Conservation (phyloP, 2,888 invertebrate species). For the Metalampra italica region DNA sequence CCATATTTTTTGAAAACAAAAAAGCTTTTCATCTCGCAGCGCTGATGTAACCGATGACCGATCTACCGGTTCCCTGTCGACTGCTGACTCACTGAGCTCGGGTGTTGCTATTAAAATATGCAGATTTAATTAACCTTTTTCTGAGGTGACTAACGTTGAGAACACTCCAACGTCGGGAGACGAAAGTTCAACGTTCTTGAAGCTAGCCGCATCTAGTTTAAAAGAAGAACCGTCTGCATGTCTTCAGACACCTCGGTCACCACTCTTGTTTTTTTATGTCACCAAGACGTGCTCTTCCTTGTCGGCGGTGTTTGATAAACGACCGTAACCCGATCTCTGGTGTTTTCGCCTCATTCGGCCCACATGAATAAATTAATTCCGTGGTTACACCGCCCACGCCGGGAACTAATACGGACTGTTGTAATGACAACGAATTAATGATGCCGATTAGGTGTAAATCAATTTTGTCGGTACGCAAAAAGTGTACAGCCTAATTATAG, state of each 20-base stretch:
- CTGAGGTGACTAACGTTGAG: constrained; percentile 45
- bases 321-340: constrained; percentile 55
- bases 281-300: constrained; percentile 37
- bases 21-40: constrained; percentile 11
- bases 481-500: constrained; percentile 8
- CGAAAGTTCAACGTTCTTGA: constrained; percentile 14
- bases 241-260: constrained; percentile 32
- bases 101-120: constrained; percentile 38
- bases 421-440: constrained; percentile 48
- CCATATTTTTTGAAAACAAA: constrained; percentile 1
- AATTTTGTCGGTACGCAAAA: constrained; percentile 27
- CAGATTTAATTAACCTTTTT: constrained; percentile 52
- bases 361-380: constrained; percentile 52
- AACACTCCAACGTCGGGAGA: constrained; percentile 26
- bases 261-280: constrained; percentile 41
- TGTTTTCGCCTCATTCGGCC: constrained; percentile 43
- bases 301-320: constrained; percentile 58
- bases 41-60: constrained; percentile 56
- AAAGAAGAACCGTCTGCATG: constrained; percentile 36
- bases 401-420: constrained; percentile 29
- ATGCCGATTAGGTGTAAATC: constrained; percentile 42
- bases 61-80: constrained; percentile 49
- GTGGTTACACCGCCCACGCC: constrained; percentile 33
- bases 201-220: constrained; percentile 13
- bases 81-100: constrained; percentile 45